Conservation (phyloP, 2,888 invertebrate species). For the Coenonympha glycerion region DNA sequence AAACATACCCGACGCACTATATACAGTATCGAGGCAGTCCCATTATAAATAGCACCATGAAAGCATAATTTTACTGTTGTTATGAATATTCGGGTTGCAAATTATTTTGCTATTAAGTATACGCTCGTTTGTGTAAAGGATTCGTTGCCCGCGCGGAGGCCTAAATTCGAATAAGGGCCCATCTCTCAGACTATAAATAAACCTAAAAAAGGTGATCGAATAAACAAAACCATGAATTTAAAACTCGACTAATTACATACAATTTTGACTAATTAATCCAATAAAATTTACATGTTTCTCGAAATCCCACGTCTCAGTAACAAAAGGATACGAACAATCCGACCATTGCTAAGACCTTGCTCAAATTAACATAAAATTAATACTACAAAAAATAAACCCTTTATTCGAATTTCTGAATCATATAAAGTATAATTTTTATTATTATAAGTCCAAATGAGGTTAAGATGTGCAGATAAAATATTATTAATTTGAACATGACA, state of each 20-base stretch:
- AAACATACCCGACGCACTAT: too few relatives aligned
- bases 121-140: too few relatives aligned
- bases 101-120: too few relatives aligned
- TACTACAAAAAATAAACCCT: conserved; percentile 1
- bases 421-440: conserved; percentile 1
- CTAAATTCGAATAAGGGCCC: not conserved
- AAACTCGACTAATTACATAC: conserved; percentile 31
- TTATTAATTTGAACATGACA: not conserved
- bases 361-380: conserved; percentile 4
- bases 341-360: conserved; percentile 12
- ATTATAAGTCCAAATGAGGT: too few relatives aligned
- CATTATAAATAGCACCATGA: too few relatives aligned
- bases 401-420: not conserved
- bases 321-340: conserved; percentile 34
- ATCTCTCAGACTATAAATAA: conserved; percentile 10
- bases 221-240: conserved; percentile 23
- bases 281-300: conserved; percentile 33
- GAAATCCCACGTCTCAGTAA: conserved; percentile 39
- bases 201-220: conserved; percentile 20
- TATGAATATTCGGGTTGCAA: too few relatives aligned
- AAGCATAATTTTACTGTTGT: too few relatives aligned
- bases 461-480: not conserved
- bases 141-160: too few relatives aligned
- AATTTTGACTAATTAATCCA: conserved; percentile 37
- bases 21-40: too few relatives aligned